phyloP scores from a whole-genome alignment of 2,797 vertebrate species.

The Ptychadena robeensis region DNA sequence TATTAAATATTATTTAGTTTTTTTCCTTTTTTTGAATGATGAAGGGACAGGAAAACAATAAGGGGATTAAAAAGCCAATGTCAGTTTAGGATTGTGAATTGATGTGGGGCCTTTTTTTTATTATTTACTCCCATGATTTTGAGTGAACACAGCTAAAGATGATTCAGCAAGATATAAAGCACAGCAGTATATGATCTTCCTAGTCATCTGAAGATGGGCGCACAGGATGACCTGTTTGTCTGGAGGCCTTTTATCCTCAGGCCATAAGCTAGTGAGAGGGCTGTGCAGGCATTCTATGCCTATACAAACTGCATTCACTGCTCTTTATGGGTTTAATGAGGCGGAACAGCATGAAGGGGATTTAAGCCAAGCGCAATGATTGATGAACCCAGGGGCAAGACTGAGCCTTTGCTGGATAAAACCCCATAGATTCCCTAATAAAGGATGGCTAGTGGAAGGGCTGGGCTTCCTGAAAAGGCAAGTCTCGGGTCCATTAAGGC shows the following conservation, averaged over 20 bases:
- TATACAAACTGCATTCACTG: slow-evolving; percentile 75
- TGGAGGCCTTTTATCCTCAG: slow-evolving; percentile 42
- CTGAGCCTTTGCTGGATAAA: slow-evolving; percentile 92
- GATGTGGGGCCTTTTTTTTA: background rate
- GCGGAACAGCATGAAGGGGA: slow-evolving; percentile 87
- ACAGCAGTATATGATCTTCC: slow-evolving; percentile 23
- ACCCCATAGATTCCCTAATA: slow-evolving; percentile 91
- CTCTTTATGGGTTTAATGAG: slow-evolving; percentile 89
- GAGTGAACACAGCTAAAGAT: background rate
- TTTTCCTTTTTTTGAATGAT: no score
- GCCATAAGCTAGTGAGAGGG: slow-evolving; percentile 53
- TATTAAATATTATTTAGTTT: background rate
- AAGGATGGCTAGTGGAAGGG: slow-evolving; percentile 91
- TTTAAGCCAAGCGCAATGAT: slow-evolving; percentile 94
- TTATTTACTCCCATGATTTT: background rate
- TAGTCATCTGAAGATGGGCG: slow-evolving; percentile 18
- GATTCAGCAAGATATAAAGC: background rate
- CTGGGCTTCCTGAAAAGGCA: slow-evolving; percentile 89
- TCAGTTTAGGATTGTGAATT: background rate
- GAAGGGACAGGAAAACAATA: background rate
- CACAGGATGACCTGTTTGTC: slow-evolving; percentile 47
- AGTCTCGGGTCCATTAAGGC: slow-evolving; percentile 80
- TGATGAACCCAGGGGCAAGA: slow-evolving; percentile 98
- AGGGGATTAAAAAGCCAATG: background rate
- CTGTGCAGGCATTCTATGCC: slow-evolving; percentile 75